A percentile compares a stretch with the other conserved stretches of the same genome.
These are phyloP conservation scores for Volucella bombylans DNA, from an alignment of 2,888 invertebrate species.

Conservation along the genomic window DNA sequence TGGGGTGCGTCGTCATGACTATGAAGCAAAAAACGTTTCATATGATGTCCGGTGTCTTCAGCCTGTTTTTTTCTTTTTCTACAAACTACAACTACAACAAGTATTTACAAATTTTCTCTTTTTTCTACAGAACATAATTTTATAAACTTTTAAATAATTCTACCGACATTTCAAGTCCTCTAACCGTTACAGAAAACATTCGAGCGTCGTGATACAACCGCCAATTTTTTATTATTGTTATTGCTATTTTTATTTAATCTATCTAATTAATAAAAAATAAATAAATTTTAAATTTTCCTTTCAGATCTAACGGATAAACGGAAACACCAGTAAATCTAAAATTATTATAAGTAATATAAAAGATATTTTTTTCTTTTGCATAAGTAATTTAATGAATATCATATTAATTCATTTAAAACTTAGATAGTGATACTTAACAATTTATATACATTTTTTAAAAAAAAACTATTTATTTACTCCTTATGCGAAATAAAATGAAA, in stretches of 20 bases:
- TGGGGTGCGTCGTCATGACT: too few species aligned
- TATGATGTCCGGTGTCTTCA: too few species aligned
- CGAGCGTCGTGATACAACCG: too few species aligned
- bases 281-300: constrained; percentile 2
- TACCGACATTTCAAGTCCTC: too few species aligned
- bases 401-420: constrained; percentile 37
- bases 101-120: too few species aligned
- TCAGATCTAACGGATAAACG: constrained; percentile 49
- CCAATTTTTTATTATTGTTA: not conserved
- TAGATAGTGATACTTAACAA: constrained; percentile 67
- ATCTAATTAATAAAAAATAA: not conserved
- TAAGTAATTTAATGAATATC: constrained; percentile 23
- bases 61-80: too few species aligned
- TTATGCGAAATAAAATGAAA: constrained; percentile 27
- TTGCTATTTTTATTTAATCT: not conserved
- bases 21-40: too few species aligned
- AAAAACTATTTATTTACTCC: constrained; percentile 49
- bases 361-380: constrained; percentile 34
- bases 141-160: too few species aligned
- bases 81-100: too few species aligned
- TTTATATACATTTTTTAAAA: constrained; percentile 40
- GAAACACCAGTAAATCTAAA: constrained; percentile 61
- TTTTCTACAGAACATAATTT: too few species aligned
- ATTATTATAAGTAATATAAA: constrained; percentile 52
- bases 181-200: too few species aligned